Evolutionary conservation across 2,888 invertebrate species (phyloP).

Genomic region (Antitype chi): DNA sequence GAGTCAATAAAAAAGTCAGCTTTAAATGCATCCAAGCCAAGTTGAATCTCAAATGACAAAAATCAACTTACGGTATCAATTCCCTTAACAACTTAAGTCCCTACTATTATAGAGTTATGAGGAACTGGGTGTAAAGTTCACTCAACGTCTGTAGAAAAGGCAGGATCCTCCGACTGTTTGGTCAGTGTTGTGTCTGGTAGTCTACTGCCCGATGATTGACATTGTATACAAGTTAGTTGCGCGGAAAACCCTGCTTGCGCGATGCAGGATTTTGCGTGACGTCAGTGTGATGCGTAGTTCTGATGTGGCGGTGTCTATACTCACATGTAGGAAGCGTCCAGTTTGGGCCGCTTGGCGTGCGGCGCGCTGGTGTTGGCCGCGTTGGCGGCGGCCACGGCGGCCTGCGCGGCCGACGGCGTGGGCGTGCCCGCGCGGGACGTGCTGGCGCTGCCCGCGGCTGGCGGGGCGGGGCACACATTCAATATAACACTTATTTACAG

Average conservation of each 20-base stretch:
- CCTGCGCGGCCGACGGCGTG: slow-evolving; percentile 74
- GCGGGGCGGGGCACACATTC: too few relatives aligned
- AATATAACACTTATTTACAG: too few relatives aligned
- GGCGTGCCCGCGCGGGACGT: slow-evolving; percentile 79
- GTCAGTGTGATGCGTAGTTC: too few relatives aligned
- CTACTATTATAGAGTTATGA: too few relatives aligned
- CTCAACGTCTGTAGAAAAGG: too few relatives aligned
- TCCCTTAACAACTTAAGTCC: not conserved
- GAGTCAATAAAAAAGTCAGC: not conserved
- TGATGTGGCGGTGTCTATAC: slow-evolving; percentile 41
- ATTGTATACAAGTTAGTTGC: too few relatives aligned
- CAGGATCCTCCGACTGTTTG: too few relatives aligned
- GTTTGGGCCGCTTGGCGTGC: slow-evolving; percentile 79
- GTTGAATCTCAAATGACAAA: not conserved
- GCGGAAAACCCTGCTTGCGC: too few relatives aligned
- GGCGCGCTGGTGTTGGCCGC: slow-evolving; percentile 72
- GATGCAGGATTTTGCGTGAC: too few relatives aligned
- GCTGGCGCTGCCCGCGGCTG: slow-evolving; percentile 72
- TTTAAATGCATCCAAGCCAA: not conserved
- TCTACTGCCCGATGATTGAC: too few relatives aligned
- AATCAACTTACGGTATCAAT: not conserved
- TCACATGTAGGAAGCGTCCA: slow-evolving; percentile 83
- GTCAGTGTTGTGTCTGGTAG: too few relatives aligned
- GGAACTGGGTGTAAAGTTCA: too few relatives aligned
- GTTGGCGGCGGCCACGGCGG: slow-evolving; percentile 75